Evolutionary conservation across 2,113 vertebrate genomes (phyloP), one percentile per base, ranked within the genome.

Genomic region (Cyprichromis sp.): DNA sequence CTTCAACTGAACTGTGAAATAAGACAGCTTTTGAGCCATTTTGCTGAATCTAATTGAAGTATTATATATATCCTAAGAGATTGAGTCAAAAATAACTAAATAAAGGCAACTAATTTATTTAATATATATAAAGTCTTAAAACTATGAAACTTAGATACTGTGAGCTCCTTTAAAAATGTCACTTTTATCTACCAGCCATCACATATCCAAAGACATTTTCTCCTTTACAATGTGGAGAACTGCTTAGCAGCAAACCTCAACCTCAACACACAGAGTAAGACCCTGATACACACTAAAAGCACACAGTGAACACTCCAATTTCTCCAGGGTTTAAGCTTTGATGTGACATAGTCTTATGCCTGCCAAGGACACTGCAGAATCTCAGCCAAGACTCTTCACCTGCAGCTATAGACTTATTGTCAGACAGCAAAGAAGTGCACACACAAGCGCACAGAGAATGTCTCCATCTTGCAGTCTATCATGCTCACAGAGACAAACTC

Each of bases 321-420:
- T 92, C 85, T 84, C 52, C 88, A 34, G 87, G 87, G 86, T 79
- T 83, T 71, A 82, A 90, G 83, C 91, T 96, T 96, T 96, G 94
- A 94, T 94, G 93, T 81, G 87, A 87, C 83, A 81, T 90, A 86
- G 93, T 93, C 93, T 92, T 90, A 91, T 90, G 84, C 81, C 86
- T 93, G 81, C 42, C 88, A 94, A 95, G 92, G 91, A 96, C 95
- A 89, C 89, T 84, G 85, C 94, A 57, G 50, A 85, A 84, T 91
- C 96, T 95, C 87, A 94, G 86, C 90, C 92, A 91, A 93, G 84
- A 87, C 78, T 95, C 92, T 96, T 97, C 93, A 95, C 96, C 95
- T 96, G 95, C 89, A 95, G 94, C 93, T 92, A 94, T 85, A 95
- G 90, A 90, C 84, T 91, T 95, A 94, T 94, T 95, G 88, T 96